Percentiles rank a stretch among this genome's conserved stretches.
Evolutionary conservation across 2,888 invertebrate species (phyloP).

Genomic region (Diploptera punctata): DNA sequence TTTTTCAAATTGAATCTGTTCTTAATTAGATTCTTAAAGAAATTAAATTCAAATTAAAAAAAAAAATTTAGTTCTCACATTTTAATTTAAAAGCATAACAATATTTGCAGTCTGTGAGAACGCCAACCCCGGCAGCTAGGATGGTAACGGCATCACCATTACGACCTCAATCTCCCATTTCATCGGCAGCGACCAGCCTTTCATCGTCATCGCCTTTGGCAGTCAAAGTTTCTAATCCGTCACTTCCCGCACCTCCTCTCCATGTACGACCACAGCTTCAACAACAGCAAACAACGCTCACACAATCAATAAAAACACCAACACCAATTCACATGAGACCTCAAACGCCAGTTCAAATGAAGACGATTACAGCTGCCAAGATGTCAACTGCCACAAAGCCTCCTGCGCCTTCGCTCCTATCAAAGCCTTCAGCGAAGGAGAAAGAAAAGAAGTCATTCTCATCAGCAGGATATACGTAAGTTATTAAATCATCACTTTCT

Average conservation of each 20-base stretch:
- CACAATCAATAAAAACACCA: slow-evolving; percentile 19
- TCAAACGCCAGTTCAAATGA: slow-evolving; percentile 33
- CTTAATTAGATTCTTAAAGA: no score
- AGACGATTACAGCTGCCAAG: slow-evolving; percentile 26
- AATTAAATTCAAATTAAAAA: no score
- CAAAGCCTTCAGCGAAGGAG: slow-evolving; percentile 71
- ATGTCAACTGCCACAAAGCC: slow-evolving; percentile 33
- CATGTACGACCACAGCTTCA: slow-evolving; percentile 40
- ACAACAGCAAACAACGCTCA: neutral
- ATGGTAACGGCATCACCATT: slow-evolving; percentile 43
- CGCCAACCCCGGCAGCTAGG: slow-evolving; percentile 38
- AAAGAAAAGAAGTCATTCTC: slow-evolving; percentile 76
- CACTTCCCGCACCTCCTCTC: slow-evolving; percentile 39
- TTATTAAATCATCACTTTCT: no score
- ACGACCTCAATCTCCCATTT: slow-evolving; percentile 40
- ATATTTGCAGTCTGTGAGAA: slow-evolving; percentile 44
- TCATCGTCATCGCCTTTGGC: slow-evolving; percentile 13
- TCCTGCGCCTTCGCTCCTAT: slow-evolving; percentile 39
- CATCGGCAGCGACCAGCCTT: slow-evolving; percentile 30
- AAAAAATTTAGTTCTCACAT: no score
- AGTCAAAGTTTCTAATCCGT: slow-evolving; percentile 28
- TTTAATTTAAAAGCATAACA: no score
- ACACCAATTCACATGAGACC: slow-evolving; percentile 21
- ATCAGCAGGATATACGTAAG: slow-evolving; percentile 60
- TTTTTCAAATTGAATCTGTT: no score